A percentile compares a stretch with the other conserved stretches of the same genome.
Evolutionary conservation across 2,113 vertebrate genomes (phyloP).

Genomic region (Catagonus wagneri): DNA sequence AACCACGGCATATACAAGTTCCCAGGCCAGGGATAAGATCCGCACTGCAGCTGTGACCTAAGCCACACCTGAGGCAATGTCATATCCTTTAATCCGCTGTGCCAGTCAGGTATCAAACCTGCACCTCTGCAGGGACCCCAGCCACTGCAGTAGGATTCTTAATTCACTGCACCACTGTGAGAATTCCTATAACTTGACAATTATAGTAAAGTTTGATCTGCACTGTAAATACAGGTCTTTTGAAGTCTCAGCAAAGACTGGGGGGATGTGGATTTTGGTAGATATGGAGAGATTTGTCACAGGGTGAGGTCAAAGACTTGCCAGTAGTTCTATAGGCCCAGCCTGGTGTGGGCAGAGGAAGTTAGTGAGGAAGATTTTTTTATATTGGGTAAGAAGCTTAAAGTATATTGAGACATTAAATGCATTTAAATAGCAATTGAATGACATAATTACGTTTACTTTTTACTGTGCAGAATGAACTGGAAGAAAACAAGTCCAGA

Average conservation of each 20-base stretch:
- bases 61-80: no score
- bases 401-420: conserved; percentile 2
- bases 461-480: not conserved
- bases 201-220: not conserved
- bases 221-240: not conserved
- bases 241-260: not conserved
- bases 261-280: not conserved
- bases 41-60: no score
- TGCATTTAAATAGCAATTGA: conserved; percentile 23
- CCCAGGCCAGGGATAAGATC: no score
- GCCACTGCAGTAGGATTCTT: no score
- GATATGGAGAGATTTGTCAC: not conserved
- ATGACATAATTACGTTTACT: conserved; percentile 41
- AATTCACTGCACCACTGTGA: no score
- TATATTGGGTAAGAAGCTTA: not conserved
- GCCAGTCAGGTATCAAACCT: no score
- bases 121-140: no score
- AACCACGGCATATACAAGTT: no score
- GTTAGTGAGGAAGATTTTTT: not conserved
- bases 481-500: conserved; percentile 32
- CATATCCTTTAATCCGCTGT: no score
- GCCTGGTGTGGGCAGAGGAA: not conserved
- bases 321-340: not conserved
- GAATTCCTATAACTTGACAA: not conserved
- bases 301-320: not conserved